These are phyloP conservation scores for Idaea dimidiata DNA, from an alignment of 2,888 invertebrate genomes.

Conservation along the genomic window DNA sequence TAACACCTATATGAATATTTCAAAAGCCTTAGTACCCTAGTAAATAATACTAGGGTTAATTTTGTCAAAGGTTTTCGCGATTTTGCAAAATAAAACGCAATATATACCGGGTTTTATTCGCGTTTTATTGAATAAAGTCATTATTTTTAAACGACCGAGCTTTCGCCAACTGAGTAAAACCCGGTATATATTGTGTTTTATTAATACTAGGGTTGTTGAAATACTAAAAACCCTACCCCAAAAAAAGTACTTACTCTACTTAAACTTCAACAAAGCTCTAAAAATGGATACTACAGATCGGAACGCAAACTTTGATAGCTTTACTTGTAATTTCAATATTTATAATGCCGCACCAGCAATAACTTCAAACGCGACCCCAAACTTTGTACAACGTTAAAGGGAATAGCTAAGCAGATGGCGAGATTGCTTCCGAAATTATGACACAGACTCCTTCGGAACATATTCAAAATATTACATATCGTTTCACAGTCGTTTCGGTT, in stretches of 20 bases:
- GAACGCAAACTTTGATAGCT: not conserved
- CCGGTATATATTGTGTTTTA: too few relatives aligned
- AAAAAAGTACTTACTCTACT: not conserved
- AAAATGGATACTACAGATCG: not conserved
- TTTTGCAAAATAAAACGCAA: too few relatives aligned
- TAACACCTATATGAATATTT: too few relatives aligned
- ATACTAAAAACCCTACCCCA: not conserved
- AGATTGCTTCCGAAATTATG: not conserved
- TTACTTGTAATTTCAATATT: not conserved
- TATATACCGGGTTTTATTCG: too few relatives aligned
- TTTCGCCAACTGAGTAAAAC: too few relatives aligned
- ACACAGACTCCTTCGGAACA: not conserved
- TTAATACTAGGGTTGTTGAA: too few relatives aligned
- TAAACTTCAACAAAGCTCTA: not conserved
- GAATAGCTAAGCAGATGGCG: not conserved
- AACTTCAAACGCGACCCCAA: not conserved
- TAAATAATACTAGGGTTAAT: too few relatives aligned
- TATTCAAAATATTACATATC: not conserved
- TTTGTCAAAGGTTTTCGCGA: too few relatives aligned
- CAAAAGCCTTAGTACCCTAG: too few relatives aligned
- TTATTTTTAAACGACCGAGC: too few relatives aligned
- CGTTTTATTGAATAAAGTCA: too few relatives aligned
- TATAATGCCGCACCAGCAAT: not conserved
- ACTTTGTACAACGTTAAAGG: not conserved
- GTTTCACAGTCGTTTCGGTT: too few relatives aligned